Conservation (phyloP, 2,797 vertebrate species). For the Oryzias dopingdopingensis region DNA sequence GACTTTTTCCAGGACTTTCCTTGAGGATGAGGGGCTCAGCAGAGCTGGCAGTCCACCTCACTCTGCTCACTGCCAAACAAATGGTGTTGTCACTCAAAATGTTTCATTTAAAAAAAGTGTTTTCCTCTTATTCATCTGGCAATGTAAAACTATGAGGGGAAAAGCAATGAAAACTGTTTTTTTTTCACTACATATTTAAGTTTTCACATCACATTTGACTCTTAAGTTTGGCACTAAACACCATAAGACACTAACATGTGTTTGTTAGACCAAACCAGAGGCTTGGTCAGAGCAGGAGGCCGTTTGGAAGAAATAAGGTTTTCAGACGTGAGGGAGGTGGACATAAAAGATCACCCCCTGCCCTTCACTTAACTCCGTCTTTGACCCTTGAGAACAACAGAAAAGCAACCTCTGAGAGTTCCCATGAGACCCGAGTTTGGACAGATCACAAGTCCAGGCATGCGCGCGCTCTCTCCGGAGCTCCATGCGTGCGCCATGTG, state of each 20-base stretch:
- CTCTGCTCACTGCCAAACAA: conserved; percentile 67
- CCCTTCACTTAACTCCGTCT: conserved; percentile 78
- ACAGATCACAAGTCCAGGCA: conserved; percentile 8
- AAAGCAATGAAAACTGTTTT: no score
- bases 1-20: conserved; percentile 44
- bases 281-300: conserved; percentile 35
- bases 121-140: conserved; percentile 39
- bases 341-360: conserved; percentile 70
- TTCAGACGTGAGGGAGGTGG: conserved; percentile 63
- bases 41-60: conserved; percentile 43
- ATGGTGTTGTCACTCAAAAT: conserved; percentile 78
- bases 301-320: conserved; percentile 70
- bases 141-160: conserved; percentile 14
- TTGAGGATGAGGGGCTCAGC: conserved; percentile 50
- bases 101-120: conserved; percentile 1
- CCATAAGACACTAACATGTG: no score
- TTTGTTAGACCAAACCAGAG: no score
- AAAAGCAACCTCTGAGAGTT: conserved; percentile 36
- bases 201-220: no score
- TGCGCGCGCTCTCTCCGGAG: conserved; percentile 10
- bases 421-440: conserved; percentile 55
- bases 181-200: no score
- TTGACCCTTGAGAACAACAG: conserved; percentile 76
- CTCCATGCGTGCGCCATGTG: conserved; percentile 54
- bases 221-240: no score